These are phyloP conservation scores for Charadrius vociferus DNA, from an alignment of 2,113 vertebrate genomes.

Conservation along the genomic window DNA sequence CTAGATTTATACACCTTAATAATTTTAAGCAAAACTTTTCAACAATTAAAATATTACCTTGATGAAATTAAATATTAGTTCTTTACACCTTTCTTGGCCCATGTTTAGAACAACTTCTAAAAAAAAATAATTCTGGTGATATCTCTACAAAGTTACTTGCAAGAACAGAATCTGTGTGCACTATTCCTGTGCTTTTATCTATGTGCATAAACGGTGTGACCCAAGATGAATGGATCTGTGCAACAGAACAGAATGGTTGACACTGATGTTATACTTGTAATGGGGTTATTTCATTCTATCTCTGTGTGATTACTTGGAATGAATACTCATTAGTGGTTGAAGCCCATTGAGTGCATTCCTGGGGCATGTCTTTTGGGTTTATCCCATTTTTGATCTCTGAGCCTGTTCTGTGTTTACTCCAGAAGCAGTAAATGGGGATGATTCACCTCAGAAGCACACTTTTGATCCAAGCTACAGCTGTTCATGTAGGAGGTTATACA, in stretches of 20 bases:
- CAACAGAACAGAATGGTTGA: background rate
- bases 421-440: background rate
- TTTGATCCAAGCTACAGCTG: background rate
- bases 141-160: background rate
- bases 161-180: background rate
- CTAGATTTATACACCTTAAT: slow-evolving; percentile 73
- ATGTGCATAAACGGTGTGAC: background rate
- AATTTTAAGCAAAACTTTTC: slow-evolving; percentile 66
- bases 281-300: background rate
- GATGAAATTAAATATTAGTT: slow-evolving; percentile 34
- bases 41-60: slow-evolving; percentile 58
- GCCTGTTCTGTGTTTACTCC: background rate
- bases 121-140: background rate
- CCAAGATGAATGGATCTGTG: background rate
- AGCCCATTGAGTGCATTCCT: background rate
- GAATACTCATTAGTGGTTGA: background rate
- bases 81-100: background rate
- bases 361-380: background rate
- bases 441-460: background rate
- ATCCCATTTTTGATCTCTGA: background rate
- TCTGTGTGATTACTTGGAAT: background rate
- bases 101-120: background rate
- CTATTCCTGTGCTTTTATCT: background rate
- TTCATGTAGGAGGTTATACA: background rate
- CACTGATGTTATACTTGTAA: background rate